Evolutionary conservation across 2,113 vertebrate genomes (phyloP), one percentile per base, ranked within the genome.

Genomic region (Erinaceus europaeus): DNA sequence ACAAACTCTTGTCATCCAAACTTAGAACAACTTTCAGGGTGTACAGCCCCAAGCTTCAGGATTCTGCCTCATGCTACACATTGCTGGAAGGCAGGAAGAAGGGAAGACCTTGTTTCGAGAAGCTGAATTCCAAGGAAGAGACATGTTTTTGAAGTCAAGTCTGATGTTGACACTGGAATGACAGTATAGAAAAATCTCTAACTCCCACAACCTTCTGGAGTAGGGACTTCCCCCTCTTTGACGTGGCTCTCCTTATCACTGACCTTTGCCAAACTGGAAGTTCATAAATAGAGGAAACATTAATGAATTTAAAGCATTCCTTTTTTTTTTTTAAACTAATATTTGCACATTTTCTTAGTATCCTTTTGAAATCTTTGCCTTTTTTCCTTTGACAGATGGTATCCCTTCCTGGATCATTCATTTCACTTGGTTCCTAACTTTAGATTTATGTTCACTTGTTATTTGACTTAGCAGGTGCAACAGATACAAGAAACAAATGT

Each of bases 221-320:
- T 48, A 34, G 84, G 71, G 88, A 61, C 65, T 5, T 2, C 40
- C 86, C 92, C 89, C 88, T 89, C 88, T 78, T 40, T 50, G 18
- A 6, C 48, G 42, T 1, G 6, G 75, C 89, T 92, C 93, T 93
- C 82, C 46, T 71, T 32, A 2, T 89, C 74, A 69, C 34, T 82
- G 92, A 53, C 91, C 90, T 96, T 84, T 52, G 91, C 90, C 91
- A 65, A 87, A 61, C 90, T 82, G 93, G 86, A 93, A 84, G 76
- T 94, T 95, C 93, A 81, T 90, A 93, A 93, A 84, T 57, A 90
- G 88, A 92, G 79, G 87, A 94, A 86, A 94, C 83, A 57, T 69
- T 78, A 71, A 92, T 84, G 84, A 83, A 88, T 95, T 72, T 77
- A 92, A 97, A 96, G 91, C 96, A 96, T 97, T 97, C 96, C 95